Conservation (phyloP, 2,113 vertebrate species). For the Donacobius atricapilla region DNA sequence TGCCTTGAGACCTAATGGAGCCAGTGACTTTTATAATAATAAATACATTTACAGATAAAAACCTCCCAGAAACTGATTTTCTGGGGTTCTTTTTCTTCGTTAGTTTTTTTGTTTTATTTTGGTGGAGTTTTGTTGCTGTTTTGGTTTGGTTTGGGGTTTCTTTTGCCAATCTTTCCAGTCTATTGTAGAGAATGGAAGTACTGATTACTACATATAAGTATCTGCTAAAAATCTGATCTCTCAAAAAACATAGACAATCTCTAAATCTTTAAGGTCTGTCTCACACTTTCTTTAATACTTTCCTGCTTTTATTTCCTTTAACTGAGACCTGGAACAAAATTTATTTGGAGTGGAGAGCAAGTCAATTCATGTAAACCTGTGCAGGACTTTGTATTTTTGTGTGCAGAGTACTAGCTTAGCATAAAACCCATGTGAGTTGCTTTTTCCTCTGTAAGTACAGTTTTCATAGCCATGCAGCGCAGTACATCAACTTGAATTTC, state of each 20-base stretch:
- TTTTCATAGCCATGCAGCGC: background rate
- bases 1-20: background rate
- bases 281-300: background rate
- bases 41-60: background rate
- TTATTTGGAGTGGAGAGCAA: background rate
- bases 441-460: background rate
- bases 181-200: background rate
- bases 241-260: background rate
- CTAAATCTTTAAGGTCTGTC: background rate
- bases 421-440: background rate
- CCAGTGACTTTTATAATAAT: background rate
- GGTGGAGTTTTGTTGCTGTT: background rate
- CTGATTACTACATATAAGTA: background rate
- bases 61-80: background rate
- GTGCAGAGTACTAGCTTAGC: background rate
- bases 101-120: background rate
- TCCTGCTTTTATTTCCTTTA: background rate
- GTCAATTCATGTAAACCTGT: background rate
- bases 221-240: background rate
- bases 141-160: background rate
- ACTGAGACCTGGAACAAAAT: background rate
- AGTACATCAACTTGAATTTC: background rate
- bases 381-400: background rate
- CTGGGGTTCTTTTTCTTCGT: rapidly evolving
- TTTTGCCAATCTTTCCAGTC: background rate